phyloP scores from a whole-genome alignment of 2,113 vertebrate species.

The Morone chrysops region DNA sequence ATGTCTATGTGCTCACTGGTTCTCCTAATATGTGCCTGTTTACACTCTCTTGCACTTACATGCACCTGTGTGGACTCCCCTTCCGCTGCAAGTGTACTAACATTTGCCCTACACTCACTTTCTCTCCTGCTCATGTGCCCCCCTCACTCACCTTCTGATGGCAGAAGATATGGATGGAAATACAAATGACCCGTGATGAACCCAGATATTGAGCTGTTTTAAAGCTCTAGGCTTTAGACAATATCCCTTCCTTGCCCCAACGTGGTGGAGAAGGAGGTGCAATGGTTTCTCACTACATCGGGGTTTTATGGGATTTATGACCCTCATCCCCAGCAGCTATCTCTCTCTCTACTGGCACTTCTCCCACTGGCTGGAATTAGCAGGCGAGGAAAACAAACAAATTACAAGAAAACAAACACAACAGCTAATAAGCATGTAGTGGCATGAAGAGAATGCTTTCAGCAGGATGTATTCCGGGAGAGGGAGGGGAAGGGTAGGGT shows the following conservation, averaged over 20 bases:
- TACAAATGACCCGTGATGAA: slow-evolving; percentile 80
- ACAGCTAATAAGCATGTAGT: slow-evolving; percentile 80
- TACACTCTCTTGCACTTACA: slow-evolving; percentile 53
- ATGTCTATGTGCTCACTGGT: slow-evolving; percentile 41
- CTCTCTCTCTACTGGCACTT: slow-evolving; percentile 65
- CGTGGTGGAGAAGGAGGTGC: slow-evolving; percentile 50
- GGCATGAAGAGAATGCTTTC: slow-evolving; percentile 69
- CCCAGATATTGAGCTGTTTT: slow-evolving; percentile 81
- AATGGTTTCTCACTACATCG: slow-evolving; percentile 64
- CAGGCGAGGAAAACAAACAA: slow-evolving; percentile 81
- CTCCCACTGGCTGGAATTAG: slow-evolving; percentile 81
- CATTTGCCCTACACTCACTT: slow-evolving; percentile 73
- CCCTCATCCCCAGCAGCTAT: slow-evolving; percentile 65
- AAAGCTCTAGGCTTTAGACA: slow-evolving; percentile 80
- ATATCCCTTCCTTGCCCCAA: slow-evolving; percentile 71
- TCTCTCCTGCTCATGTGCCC: slow-evolving; percentile 53
- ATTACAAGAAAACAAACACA: slow-evolving; percentile 80
- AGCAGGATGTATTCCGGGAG: slow-evolving; percentile 43
- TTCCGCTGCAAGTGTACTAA: slow-evolving; percentile 59
- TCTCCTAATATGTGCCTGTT: slow-evolving; percentile 57
- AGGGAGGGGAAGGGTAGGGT: slow-evolving; percentile 44
- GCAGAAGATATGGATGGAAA: slow-evolving; percentile 84
- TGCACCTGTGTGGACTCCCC: slow-evolving; percentile 48
- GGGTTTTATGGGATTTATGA: slow-evolving; percentile 81
- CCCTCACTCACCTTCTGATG: slow-evolving; percentile 68